A percentile compares a stretch with the other conserved stretches of the same genome.
These are phyloP conservation scores for Creontiades dilutus DNA, from an alignment of 2,888 invertebrate species.

Conservation along the genomic window DNA sequence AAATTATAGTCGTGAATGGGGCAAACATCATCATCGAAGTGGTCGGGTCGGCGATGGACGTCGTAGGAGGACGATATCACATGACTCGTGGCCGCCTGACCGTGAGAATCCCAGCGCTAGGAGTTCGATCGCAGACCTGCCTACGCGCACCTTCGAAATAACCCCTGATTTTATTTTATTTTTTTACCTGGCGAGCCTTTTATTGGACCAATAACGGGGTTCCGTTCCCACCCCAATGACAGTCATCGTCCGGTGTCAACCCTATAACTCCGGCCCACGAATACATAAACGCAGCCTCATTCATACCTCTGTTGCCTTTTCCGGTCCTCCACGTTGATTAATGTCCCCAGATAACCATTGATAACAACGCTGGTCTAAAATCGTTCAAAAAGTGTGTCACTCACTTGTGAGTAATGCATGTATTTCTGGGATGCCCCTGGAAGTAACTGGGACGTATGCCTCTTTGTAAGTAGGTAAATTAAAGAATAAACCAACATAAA, in stretches of 20 bases:
- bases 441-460: no score
- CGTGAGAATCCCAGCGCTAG: conserved; percentile 21
- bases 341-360: no score
- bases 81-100: conserved; percentile 38
- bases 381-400: no score
- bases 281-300: not conserved
- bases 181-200: not conserved
- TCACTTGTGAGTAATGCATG: no score
- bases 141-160: conserved; percentile 39
- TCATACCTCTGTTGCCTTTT: not conserved
- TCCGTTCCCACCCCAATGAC: conserved; percentile 13
- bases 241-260: conserved; percentile 22
- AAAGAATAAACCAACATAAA: no score
- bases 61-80: conserved; percentile 13
- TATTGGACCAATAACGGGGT: conserved; percentile 29
- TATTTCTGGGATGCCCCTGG: no score
- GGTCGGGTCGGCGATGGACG: not conserved
- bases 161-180: conserved; percentile 31
- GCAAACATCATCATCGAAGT: conserved; percentile 30
- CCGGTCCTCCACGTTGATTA: not conserved
- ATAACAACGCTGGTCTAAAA: no score
- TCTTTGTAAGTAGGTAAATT: no score
- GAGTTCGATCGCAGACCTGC: not conserved
- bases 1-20: conserved; percentile 35
- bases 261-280: conserved; percentile 16